Base-by-base conservation (phyloP, 2,797 vertebrate genomes). In the Sparidentex hasta region DNA sequence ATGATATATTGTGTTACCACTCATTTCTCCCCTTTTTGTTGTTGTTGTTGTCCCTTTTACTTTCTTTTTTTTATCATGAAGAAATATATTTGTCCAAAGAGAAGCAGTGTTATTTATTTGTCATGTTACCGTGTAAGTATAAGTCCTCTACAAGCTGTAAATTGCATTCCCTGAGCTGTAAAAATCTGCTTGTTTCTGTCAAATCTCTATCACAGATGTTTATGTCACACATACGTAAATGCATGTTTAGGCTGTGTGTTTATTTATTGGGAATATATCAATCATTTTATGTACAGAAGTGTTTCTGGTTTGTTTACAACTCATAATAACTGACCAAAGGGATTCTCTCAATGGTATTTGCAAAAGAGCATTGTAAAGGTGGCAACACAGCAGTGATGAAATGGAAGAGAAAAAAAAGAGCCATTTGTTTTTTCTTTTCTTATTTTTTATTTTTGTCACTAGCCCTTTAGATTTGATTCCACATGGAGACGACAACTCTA, bases 81-180 rank as follows among this genome's bases (percentile, higher is more conserved):
- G 96, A 99, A 97, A 96, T 98, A 96, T 99, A 98, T 99, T 98
- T 97, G 95, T 99, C 97, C 98, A 95, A 97, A 98, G 97, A 98
- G 97, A 97, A 98, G 96, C 97, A 97, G 96, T 99, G 98, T 99
- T 99, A 99, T 99, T 99, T 99, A 99, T 99, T 99, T 93, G 90
- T 96, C 95, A 96, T 96, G 96, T 96, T 97, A 94, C 88, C 86
- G 87, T 98, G 97, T 98, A 97, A 98, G 96, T 96, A 94, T 95
- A 96, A 93, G 93, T 97, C 96, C 94, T 95, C 96, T 95, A 94
- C 96, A 93, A 97, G 96, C 97, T 97, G 94, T 96, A 97, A 95
- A 96, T 98, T 94, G 96, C 97, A 98, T 98, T 98, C 97, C 97
- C 96, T 92, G 90, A 94, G 95, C 94, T 96, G 96, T 96, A 96